Base-by-base conservation (phyloP, 2,888 invertebrate genomes). In the Drosophila mayaguana region DNA sequence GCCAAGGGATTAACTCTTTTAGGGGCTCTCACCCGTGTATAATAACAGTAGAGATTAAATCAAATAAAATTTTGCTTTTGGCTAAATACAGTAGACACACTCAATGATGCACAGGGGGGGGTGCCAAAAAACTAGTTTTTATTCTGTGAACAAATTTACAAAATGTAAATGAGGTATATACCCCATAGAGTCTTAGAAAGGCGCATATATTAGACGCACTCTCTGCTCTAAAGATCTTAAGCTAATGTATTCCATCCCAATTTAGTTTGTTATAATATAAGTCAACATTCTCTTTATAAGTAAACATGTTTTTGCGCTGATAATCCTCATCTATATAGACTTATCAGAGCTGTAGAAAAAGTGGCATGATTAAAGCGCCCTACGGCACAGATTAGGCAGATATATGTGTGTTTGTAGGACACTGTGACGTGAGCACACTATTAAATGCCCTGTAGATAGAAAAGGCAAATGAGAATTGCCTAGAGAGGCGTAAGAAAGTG, bases 301-400 rank as follows among this genome's bases (percentile, higher is more conserved):
- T 67, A 56, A 48, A 59, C 36, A 71, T 50, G 50, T 57, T 40
- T 56, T 60, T 65, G 53, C 56, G 25, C 79, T 75, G 83, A 83
- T 75, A 75, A 60, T 74, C 59, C 38, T 9, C 59, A 48, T 14
- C 18, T 25, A 53, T 64, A 53, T 46, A 20, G 42, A 53, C 25
- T 40, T 40, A 54, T 54, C 38, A 40, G 2, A 28, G 20, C n/a
- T n/a, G 14, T 12, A 72, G 51, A 36, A 46, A 46, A 69, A 45
- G 56, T 56, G 60, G 57, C 63, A 65, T 34, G 55, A 55, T 50
- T 63, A 50, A 25, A 57, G 61, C 62, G 54, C 54, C 36, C 63
- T 36, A 43, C 20, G 18, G 40, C 16, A 54, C 18, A 32, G 66
- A 73, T 62, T 57, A 40, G 38, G 12, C 12, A 38, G 22, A 9